Evolutionary conservation across 2,797 vertebrate genomes (phyloP).

Genomic region (Amblyraja radiata): DNA sequence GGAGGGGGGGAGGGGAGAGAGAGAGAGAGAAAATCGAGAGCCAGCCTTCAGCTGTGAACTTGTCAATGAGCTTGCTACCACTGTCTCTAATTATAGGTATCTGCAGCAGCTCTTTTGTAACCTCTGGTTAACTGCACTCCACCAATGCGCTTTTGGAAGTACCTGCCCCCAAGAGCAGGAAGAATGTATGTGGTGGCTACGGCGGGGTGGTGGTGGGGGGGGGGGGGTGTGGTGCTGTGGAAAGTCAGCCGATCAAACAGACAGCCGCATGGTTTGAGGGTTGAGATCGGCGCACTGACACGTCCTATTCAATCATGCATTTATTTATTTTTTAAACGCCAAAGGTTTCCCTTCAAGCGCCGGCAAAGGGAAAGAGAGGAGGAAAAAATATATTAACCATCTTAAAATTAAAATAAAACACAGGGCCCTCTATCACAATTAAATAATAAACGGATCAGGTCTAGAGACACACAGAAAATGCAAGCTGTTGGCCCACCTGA

Average conservation of each 20-base stretch:
- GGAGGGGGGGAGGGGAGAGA: rapidly evolving
- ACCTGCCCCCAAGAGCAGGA: background rate
- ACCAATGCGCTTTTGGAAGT: background rate
- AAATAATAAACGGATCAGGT: background rate
- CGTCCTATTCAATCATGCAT: no score
- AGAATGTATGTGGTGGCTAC: background rate
- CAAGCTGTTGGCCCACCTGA: slow-evolving; percentile 48
- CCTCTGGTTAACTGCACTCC: background rate
- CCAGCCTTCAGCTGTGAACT: background rate
- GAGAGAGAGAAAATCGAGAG: background rate
- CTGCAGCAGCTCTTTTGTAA: background rate
- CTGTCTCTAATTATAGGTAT: slow-evolving; percentile 4
- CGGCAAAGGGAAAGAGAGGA: background rate
- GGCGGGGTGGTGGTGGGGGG: no score
- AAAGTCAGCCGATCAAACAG: background rate
- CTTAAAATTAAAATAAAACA: background rate
- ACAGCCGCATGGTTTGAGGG: background rate
- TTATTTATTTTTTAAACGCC: background rate
- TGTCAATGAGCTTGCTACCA: background rate
- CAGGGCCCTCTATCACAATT: background rate
- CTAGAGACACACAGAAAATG: background rate
- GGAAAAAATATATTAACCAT: no score
- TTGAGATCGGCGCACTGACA: background rate
- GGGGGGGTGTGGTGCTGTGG: background rate
- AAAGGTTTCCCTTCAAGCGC: background rate